Conservation (phyloP, 1,140 invertebrate genomes). For the Notospermus geniculatus region DNA sequence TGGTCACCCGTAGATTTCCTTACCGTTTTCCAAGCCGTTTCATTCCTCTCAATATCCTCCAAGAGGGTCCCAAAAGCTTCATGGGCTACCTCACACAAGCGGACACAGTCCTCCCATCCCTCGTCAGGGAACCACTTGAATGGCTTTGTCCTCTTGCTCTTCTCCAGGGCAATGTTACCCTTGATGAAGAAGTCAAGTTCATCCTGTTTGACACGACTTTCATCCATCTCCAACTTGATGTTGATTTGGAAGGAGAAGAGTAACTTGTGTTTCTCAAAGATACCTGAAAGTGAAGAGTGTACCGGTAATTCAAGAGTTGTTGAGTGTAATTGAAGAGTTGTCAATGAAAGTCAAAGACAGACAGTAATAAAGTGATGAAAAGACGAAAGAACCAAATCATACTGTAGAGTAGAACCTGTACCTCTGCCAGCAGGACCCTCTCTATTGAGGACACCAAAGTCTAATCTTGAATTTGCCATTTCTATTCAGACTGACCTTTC, state of each 20-base stretch:
- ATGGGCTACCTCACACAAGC: conserved; percentile 68
- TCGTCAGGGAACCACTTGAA: conserved; percentile 69
- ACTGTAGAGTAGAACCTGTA: too few species aligned
- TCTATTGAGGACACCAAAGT: too few species aligned
- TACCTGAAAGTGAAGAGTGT: conserved; percentile 59
- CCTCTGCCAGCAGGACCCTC: too few species aligned
- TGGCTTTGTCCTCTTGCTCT: conserved; percentile 66
- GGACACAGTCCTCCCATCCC: conserved; percentile 79
- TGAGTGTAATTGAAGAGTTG: too few species aligned
- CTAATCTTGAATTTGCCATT: too few species aligned
- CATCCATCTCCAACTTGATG: conserved; percentile 72
- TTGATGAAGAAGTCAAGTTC: conserved; percentile 91
- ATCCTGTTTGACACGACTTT: conserved; percentile 63
- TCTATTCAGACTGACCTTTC: too few species aligned
- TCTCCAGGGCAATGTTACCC: conserved; percentile 74
- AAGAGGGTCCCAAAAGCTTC: conserved; percentile 67
- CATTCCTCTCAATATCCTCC: conserved; percentile 64
- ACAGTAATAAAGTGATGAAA: too few species aligned
- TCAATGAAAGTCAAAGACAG: too few species aligned
- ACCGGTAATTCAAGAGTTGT: too few species aligned
- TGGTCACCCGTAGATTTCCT: conserved; percentile 9
- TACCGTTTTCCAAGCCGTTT: conserved; percentile 70
- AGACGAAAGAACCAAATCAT: too few species aligned
- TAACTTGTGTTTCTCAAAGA: conserved; percentile 87
- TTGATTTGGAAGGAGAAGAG: conserved; percentile 88